A percentile compares a stretch with the other conserved stretches of the same genome.
These are phyloP conservation scores for Lytechinus variegatus DNA, from an alignment of 35 echinoderm and acorn worm species.

Conservation along the genomic window DNA sequence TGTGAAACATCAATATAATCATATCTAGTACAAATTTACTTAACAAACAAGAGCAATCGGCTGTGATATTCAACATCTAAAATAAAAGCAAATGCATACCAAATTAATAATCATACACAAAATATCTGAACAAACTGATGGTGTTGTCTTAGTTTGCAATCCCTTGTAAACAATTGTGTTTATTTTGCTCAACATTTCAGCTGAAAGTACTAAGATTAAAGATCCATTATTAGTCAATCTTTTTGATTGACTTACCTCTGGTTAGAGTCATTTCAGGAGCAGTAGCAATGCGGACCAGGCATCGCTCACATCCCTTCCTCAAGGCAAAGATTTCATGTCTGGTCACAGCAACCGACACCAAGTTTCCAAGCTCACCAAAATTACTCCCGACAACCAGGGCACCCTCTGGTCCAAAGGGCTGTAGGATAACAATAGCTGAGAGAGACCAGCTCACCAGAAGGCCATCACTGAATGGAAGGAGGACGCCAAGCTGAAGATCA, in stretches of 20 bases:
- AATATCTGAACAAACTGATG: background rate
- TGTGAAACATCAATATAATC: background rate
- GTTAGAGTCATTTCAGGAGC: slow-evolving; percentile 58
- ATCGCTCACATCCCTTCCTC: slow-evolving; percentile 64
- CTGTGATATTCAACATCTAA: too few relatives aligned
- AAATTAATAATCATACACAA: too few relatives aligned
- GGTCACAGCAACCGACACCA: slow-evolving; percentile 65
- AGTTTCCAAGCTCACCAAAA: slow-evolving; percentile 75
- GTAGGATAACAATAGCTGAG: slow-evolving; percentile 75
- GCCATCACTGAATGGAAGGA: slow-evolving; percentile 59
- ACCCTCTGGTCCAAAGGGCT: slow-evolving; percentile 59
- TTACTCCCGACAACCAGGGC: slow-evolving; percentile 63
- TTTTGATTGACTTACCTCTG: slow-evolving; percentile 61
- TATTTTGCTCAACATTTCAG: background rate
- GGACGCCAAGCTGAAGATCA: slow-evolving; percentile 76
- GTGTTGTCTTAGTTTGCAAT: background rate
- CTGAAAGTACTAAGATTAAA: background rate
- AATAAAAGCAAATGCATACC: too few relatives aligned
- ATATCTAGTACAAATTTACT: background rate
- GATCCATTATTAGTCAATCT: background rate
- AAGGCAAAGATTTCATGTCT: slow-evolving; percentile 90
- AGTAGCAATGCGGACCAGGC: slow-evolving; percentile 67
- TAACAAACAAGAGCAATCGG: background rate
- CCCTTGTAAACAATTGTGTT: background rate
- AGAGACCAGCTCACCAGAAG: slow-evolving; percentile 73